These are phyloP conservation scores for Hydrotaea diabolus DNA, from an alignment of 2,888 invertebrate species.

Conservation along the genomic window DNA sequence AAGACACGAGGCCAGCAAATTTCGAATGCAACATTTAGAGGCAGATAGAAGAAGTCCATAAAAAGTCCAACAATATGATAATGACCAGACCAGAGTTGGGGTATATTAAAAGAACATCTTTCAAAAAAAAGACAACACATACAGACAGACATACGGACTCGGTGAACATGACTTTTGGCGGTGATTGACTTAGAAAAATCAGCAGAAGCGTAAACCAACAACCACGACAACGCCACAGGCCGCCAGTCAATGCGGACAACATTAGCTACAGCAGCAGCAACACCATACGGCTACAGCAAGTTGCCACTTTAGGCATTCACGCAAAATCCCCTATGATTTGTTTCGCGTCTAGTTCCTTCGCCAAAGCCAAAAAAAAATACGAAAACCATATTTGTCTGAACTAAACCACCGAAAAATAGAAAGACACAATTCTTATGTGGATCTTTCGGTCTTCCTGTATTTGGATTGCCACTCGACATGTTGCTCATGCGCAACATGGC, in stretches of 20 bases:
- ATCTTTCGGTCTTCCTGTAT: not conserved
- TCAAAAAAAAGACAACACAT: not conserved
- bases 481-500: too few relatives aligned
- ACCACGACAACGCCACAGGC: too few relatives aligned
- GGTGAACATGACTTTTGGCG: slow-evolving; percentile 13
- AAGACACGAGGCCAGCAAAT: not conserved
- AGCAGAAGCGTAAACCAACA: too few relatives aligned
- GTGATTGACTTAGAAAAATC: not conserved
- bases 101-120: not conserved
- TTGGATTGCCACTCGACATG: too few relatives aligned
- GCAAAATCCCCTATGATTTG: slow-evolving; percentile 48
- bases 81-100: slow-evolving; percentile 16
- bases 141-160: too few relatives aligned
- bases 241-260: not conserved
- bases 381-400: slow-evolving; percentile 13
- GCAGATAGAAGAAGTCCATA: slow-evolving; percentile 15
- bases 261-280: not conserved
- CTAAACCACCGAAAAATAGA: not conserved
- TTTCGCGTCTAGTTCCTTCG: not conserved
- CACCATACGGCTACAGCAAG: slow-evolving; percentile 28
- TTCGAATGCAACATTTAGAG: not conserved
- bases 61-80: slow-evolving; percentile 45
- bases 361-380: not conserved
- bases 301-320: slow-evolving; percentile 55
- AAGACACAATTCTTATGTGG: not conserved